A percentile compares a stretch with the other conserved stretches of the same genome.
These are phyloP conservation scores for Agapornis roseicollis DNA, from an alignment of 2,113 vertebrate genomes.

Conservation along the genomic window DNA sequence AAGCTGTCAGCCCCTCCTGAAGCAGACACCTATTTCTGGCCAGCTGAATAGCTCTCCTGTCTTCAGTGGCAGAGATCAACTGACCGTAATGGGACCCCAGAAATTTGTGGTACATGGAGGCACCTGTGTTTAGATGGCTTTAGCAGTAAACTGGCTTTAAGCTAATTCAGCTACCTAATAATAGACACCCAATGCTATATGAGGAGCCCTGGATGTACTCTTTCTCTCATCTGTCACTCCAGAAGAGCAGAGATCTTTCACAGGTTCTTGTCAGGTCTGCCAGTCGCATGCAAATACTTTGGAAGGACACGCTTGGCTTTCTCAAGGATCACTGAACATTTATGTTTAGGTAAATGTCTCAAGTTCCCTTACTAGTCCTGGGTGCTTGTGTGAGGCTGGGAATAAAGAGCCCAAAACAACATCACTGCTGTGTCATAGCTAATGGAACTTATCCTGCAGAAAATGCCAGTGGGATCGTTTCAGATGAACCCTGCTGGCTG, in stretches of 20 bases:
- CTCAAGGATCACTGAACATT: not conserved
- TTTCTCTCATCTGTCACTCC: not conserved
- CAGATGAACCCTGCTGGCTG: not conserved
- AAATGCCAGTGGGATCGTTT: not conserved
- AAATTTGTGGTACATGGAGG: not conserved
- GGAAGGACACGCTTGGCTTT: not conserved
- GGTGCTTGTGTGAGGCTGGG: not conserved
- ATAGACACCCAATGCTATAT: accelerated
- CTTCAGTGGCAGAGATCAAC: not conserved
- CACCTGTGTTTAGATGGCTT: not conserved
- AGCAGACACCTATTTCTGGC: not conserved
- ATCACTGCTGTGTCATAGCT: not conserved
- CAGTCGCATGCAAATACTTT: not conserved
- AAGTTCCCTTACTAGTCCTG: not conserved
- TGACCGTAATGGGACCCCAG: not conserved
- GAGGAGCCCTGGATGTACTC: not conserved
- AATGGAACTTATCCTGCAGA: not conserved
- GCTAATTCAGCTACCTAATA: not conserved
- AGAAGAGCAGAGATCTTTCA: not conserved
- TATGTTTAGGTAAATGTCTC: not conserved
- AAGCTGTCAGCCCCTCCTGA: not conserved
- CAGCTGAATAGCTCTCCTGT: not conserved
- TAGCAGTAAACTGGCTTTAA: not conserved
- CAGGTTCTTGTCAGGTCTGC: not conserved
- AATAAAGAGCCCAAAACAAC: not conserved